Percentiles rank a stretch among this genome's conserved stretches.
phyloP scores from a whole-genome alignment of 1,140 invertebrate genomes.

The Spodoptera frugiperda region DNA sequence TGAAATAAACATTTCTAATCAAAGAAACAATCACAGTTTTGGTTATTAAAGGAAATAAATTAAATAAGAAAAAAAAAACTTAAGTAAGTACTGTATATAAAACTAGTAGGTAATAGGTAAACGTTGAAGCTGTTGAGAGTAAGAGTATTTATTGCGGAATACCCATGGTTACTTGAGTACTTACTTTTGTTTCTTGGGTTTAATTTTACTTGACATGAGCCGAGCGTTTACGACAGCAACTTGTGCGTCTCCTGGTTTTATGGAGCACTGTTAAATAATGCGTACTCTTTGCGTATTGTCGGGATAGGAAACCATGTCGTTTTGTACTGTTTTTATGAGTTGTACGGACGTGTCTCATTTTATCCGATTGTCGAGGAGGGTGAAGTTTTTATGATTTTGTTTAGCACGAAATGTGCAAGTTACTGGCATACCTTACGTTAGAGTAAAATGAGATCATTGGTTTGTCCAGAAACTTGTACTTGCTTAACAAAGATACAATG shows the following conservation, averaged over 20 bases:
- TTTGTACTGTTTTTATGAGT: conserved; percentile 72
- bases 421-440: background rate
- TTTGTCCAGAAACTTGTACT: background rate
- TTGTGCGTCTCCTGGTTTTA: conserved; percentile 64
- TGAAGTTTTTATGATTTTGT: conserved; percentile 48
- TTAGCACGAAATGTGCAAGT: conserved; percentile 24
- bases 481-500: no score
- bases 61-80: no score
- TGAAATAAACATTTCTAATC: no score
- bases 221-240: conserved; percentile 60
- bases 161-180: conserved; percentile 34
- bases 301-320: conserved; percentile 59
- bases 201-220: conserved; percentile 58
- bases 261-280: conserved; percentile 72
- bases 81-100: no score
- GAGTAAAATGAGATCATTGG: conserved; percentile 6
- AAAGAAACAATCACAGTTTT: no score
- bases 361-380: conserved; percentile 36
- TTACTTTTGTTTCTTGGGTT: conserved; percentile 49
- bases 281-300: conserved; percentile 64
- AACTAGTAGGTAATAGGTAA: no score
- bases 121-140: background rate
- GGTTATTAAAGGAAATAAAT: no score
- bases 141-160: conserved; percentile 8
- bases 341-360: conserved; percentile 70